These are phyloP conservation scores for Meganola albula DNA, from an alignment of 2,888 invertebrate species.

Conservation along the genomic window DNA sequence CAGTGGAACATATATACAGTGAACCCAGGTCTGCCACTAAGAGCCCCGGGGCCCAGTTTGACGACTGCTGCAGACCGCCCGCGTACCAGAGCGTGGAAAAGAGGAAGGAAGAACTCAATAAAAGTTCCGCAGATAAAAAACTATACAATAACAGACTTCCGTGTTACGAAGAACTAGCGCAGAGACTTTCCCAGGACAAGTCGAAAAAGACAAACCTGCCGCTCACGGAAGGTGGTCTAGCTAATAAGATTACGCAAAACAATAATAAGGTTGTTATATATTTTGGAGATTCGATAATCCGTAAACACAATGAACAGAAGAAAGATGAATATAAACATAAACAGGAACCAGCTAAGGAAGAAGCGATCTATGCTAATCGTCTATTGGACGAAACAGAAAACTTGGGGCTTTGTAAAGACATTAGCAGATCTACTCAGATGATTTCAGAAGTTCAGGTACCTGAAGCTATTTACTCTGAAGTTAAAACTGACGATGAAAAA, in stretches of 20 bases:
- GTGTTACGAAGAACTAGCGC: conserved; percentile 70
- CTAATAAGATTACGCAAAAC: conserved; percentile 68
- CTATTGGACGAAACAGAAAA: conserved; percentile 55
- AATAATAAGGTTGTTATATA: conserved; percentile 85
- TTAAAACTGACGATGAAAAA: conserved; percentile 43
- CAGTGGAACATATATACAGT: conserved; percentile 62
- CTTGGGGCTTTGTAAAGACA: conserved; percentile 47
- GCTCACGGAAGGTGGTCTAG: conserved; percentile 45
- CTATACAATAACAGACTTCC: conserved; percentile 59
- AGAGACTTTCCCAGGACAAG: conserved; percentile 66
- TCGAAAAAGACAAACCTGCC: conserved; percentile 60
- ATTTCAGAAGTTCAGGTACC: conserved; percentile 59
- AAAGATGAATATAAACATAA: conserved; percentile 53
- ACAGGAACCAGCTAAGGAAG: conserved; percentile 44
- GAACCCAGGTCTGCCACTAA: conserved; percentile 55
- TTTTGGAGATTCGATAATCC: conserved; percentile 81
- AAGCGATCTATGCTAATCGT: conserved; percentile 67
- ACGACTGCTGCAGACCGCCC: conserved; percentile 65
- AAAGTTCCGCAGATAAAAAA: conserved; percentile 53
- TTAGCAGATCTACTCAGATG: conserved; percentile 52
- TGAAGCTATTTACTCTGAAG: conserved; percentile 69
- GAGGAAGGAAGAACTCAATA: conserved; percentile 46
- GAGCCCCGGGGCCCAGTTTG: conserved; percentile 49
- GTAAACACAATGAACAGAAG: conserved; percentile 67
- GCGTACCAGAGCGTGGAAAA: conserved; percentile 70